Conservation (phyloP, 2,888 invertebrate species). For the Abrostola triplasia region DNA sequence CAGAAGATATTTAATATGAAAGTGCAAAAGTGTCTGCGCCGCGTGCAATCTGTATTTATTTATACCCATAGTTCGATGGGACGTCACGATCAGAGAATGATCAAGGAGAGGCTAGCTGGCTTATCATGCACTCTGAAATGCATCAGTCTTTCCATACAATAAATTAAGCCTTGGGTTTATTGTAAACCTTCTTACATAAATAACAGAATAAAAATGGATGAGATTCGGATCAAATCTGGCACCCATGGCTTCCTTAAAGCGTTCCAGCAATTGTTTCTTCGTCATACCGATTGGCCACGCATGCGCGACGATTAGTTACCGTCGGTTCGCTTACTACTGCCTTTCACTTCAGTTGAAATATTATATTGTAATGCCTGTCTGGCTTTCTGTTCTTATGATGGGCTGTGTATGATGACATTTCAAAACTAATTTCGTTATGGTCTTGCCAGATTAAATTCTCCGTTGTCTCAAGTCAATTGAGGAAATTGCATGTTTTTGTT, state of each 20-base stretch:
- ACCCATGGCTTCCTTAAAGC: slow-evolving; percentile 74
- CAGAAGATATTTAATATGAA: no score
- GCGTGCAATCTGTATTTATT: no score
- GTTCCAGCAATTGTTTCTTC: slow-evolving; percentile 78
- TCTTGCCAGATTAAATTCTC: slow-evolving; percentile 18
- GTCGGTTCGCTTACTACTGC: slow-evolving; percentile 76
- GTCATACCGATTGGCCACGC: slow-evolving; percentile 82
- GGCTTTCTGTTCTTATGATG: slow-evolving; percentile 47
- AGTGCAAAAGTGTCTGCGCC: no score
- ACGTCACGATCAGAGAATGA: no score
- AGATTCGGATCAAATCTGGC: slow-evolving; percentile 54
- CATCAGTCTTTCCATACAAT: no score
- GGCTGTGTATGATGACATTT: slow-evolving; percentile 50
- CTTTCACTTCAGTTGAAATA: slow-evolving; percentile 73
- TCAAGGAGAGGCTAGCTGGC: no score
- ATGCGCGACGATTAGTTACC: slow-evolving; percentile 80
- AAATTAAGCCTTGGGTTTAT: no score
- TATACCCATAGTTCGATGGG: no score
- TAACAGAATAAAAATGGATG: slow-evolving; percentile 10
- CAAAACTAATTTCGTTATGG: slow-evolving; percentile 39
- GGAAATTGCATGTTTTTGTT: not conserved
- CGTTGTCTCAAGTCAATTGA: not conserved
- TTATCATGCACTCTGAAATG: no score
- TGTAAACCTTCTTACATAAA: not conserved
- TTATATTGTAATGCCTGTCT: slow-evolving; percentile 51